Percentiles rank a stretch among this genome's conserved stretches.
Evolutionary conservation across 2,797 vertebrate genomes (phyloP).

Genomic region (Carduelis carduelis): DNA sequence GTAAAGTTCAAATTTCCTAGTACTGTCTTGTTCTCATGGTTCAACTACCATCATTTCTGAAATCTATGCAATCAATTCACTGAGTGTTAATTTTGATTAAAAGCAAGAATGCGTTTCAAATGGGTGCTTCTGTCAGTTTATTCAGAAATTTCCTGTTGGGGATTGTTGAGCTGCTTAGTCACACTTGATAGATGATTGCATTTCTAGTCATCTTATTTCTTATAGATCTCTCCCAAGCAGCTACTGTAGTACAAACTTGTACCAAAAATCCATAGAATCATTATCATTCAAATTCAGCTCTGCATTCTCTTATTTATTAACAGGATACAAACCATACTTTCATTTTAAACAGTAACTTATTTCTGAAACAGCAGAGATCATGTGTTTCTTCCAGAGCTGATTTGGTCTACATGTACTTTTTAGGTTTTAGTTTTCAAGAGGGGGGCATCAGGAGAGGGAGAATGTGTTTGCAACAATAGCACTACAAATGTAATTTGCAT

Average conservation of each 20-base stretch:
- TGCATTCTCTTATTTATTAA: background rate
- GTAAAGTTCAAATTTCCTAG: background rate
- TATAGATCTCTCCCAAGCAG: background rate
- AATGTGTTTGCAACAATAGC: background rate
- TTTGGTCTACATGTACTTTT: background rate
- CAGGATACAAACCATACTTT: background rate
- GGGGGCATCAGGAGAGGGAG: rapidly evolving
- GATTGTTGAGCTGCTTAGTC: background rate
- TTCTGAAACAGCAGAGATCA: background rate
- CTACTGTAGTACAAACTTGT: background rate
- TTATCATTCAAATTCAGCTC: background rate
- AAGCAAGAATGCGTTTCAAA: background rate
- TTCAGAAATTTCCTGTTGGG: background rate
- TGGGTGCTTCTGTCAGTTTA: background rate
- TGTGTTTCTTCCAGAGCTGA: background rate
- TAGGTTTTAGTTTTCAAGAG: background rate
- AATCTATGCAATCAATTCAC: background rate
- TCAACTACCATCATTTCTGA: background rate
- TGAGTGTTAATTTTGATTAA: background rate
- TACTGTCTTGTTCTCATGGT: background rate
- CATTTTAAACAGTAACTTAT: background rate
- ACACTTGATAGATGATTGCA: background rate
- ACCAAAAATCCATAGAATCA: background rate
- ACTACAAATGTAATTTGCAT: background rate
- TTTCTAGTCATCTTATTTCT: background rate